Evolutionary conservation across 2,888 invertebrate species (phyloP), one percentile per base, ranked within the genome.

Genomic region (Polietes domitor): DNA sequence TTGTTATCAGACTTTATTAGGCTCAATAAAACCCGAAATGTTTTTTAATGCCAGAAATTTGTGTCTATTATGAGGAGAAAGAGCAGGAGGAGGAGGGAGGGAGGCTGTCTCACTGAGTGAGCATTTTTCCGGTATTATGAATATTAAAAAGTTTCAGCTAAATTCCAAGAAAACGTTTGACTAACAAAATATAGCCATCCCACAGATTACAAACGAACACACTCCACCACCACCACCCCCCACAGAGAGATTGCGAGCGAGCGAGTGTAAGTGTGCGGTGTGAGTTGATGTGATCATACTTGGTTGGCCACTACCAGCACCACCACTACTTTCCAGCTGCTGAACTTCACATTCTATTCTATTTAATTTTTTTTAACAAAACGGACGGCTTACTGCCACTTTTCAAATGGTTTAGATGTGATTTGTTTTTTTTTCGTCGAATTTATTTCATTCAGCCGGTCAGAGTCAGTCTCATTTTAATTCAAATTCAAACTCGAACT

Each of bases 401-500:
- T 47, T 47, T 15, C n/a, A 12, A 12, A 47, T 47, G 47, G 15
- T 47, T 47, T 47, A 47, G 47, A 1, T 47, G 47, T 47, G 47
- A 47, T 47, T 58, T 58, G 58, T 26, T 21, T 24, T 58, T 26
- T 58, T 37, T 37, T 12, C 12, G 12, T 32, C 37, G 58, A 58
- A 58, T 58, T 58, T 58, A 58, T 58, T 58, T 58, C 58, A 58
- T 58, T 58, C 58, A n/a, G n/a, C n/a, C n/a, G n/a, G n/a, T n/a
- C n/a, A n/a, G n/a, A n/a, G n/a, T n/a, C n/a, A 58, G 24, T 58
- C 10, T 24, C 9, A 58, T 58, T 58, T 58, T 26, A 26, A 58
- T 53, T 53, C 21, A 21, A 32, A 9, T 58, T 58, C 58, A 26
- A 24, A 58, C 2, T 1, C 37, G 10, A 7, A 7, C 37, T 37